Conservation (phyloP, 1,140 invertebrate species). For the Aphaenogaster rudis region DNA sequence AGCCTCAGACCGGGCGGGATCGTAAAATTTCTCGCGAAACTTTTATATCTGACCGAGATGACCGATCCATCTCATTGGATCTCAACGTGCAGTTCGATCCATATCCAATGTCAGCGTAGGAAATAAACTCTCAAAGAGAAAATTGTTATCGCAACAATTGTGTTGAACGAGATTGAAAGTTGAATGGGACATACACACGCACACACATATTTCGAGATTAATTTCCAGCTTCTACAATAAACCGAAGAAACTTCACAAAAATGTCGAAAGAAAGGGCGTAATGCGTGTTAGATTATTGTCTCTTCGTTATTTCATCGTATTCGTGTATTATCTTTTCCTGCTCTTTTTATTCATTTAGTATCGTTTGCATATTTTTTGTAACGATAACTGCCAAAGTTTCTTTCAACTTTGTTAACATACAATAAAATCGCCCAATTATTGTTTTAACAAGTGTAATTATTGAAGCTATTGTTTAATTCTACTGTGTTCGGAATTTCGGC, state of each 20-base stretch:
- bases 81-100: slow-evolving; percentile 6
- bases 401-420: background rate
- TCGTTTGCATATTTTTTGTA: background rate
- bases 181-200: background rate
- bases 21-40: slow-evolving; percentile 73
- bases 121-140: slow-evolving; percentile 7
- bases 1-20: slow-evolving; percentile 48
- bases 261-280: background rate
- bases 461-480: slow-evolving; percentile 17
- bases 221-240: background rate
- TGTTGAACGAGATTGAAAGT: background rate
- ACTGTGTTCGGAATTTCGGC: background rate
- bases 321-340: background rate
- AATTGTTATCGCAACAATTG: slow-evolving; percentile 16
- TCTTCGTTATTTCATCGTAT: background rate
- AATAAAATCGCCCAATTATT: background rate
- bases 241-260: background rate
- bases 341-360: slow-evolving; percentile 2
- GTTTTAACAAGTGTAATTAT: slow-evolving; percentile 4
- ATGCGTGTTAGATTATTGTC: background rate
- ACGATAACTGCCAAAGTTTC: background rate
- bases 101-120: background rate
- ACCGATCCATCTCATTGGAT: background rate
- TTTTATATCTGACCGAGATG: slow-evolving; percentile 40
- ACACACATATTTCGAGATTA: background rate